These are phyloP conservation scores for Thamnophis sirtalis DNA, from an alignment of 2,113 vertebrate genomes.

Conservation along the genomic window DNA sequence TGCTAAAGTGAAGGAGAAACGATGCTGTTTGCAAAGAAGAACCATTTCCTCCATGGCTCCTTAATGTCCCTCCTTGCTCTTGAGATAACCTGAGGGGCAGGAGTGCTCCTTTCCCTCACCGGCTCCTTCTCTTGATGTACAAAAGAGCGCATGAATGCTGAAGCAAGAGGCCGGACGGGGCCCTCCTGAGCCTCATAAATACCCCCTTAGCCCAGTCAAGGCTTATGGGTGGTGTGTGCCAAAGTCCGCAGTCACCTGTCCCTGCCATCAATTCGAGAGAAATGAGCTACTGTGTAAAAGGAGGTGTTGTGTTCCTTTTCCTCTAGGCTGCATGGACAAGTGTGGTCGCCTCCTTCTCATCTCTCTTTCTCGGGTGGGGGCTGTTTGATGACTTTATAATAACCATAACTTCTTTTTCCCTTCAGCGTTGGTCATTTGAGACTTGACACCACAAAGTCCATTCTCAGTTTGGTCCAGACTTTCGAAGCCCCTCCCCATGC, in stretches of 20 bases:
- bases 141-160: background rate
- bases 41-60: background rate
- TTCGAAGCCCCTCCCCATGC: background rate
- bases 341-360: constrained; percentile 48
- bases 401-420: constrained; percentile 54
- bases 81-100: background rate
- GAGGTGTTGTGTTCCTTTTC: constrained; percentile 5
- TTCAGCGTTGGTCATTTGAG: constrained; percentile 66
- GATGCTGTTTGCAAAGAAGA: background rate
- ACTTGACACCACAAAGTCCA: constrained; percentile 45
- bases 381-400: constrained; percentile 25
- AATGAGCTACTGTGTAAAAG: constrained; percentile 38
- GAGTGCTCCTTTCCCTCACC: background rate
- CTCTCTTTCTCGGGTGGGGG: background rate
- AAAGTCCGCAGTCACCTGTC: background rate
- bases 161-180: background rate
- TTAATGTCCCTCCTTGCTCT: background rate
- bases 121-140: background rate
- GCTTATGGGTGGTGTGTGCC: background rate
- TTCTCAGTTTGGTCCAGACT: background rate
- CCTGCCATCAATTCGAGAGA: background rate
- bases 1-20: background rate
- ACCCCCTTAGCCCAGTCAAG: background rate
- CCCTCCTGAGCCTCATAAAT: background rate
- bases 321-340: constrained; percentile 57